Base-by-base conservation (phyloP, 2,888 invertebrate species). In the Frankliniella intonsa region DNA sequence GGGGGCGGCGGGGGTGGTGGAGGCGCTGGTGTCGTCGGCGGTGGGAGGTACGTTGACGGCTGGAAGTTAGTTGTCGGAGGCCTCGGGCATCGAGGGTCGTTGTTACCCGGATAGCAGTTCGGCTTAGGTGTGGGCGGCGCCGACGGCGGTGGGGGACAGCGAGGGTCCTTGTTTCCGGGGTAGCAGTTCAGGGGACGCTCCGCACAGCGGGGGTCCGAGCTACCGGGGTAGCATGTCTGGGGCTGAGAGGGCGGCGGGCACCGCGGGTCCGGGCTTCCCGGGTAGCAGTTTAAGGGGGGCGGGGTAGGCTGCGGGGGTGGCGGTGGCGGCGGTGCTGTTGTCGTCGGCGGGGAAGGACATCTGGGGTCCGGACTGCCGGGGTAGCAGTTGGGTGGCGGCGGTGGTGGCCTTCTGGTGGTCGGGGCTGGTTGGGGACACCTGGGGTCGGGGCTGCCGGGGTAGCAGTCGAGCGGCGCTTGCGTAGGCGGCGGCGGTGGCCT, bases 351-450 rank as follows among this genome's bases (percentile, higher is more conserved):
- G 84, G 84, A 81, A 84, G 84, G 85, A 80, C 84, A 84, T 81
- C 84, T 83, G 1, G 85, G 84, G 62, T 85, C 85, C 11, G 81
- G 27, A 83, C 83, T n/a, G 83, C 87, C 87, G 10, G 87, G 88
- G 55, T 85, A 87, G 79, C 88, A 84, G 0, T 83, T 5, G 38
- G 86, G n/a, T n/a, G 55, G 25, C 25, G 89, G 88, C 1, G 85
- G 85, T 0, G 88, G 12, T 85, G 85, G 51, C 81, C 62, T 80
- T 81, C 85, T 0, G 50, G 84, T 81, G 81, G 84, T 83, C 1
- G 84, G 80, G 19, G 83, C 83, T 55, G 85, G 84, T 19, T 14
- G 84, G 27, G n/a, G 82, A 50, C 17, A 81, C 27, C 50, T 50
- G 17, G 81, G 80, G 27, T 50, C 82, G 82, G 50, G 82, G 69